Conservation (phyloP, 2,797 vertebrate genomes). For the Esox masquinongy region DNA sequence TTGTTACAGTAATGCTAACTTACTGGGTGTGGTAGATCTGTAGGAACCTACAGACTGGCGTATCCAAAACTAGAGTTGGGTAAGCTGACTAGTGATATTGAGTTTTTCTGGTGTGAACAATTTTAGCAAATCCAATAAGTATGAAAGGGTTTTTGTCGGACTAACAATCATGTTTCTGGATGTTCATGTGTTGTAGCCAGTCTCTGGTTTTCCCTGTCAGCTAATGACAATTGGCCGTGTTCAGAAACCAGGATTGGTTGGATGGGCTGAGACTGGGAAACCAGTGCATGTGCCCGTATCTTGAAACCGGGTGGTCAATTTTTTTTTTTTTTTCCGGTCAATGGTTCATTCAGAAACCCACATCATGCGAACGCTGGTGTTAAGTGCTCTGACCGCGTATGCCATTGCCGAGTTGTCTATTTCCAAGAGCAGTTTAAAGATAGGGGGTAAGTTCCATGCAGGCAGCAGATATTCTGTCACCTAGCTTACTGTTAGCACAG, state of each 20-base stretch:
- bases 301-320: too few relatives aligned
- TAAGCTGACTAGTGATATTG: too few relatives aligned
- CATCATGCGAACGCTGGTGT: constrained; percentile 59
- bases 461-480: not conserved
- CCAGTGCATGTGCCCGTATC: not conserved
- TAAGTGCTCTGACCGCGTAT: constrained; percentile 65
- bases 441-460: constrained; percentile 72
- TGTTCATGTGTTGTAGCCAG: too few relatives aligned
- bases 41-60: too few relatives aligned
- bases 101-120: too few relatives aligned
- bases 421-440: constrained; percentile 85
- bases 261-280: not conserved
- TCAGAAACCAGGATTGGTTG: constrained; percentile 41
- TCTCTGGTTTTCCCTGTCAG: not conserved
- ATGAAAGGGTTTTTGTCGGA: too few relatives aligned
- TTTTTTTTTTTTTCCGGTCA: too few relatives aligned
- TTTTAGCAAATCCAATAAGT: too few relatives aligned
- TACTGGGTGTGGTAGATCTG: too few relatives aligned
- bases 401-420: constrained; percentile 72
- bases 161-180: too few relatives aligned
- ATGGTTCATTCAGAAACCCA: not conserved
- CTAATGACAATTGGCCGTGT: constrained; percentile 83
- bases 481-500: not conserved
- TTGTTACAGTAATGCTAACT: too few relatives aligned
- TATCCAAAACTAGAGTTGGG: too few relatives aligned